Conservation (phyloP, 2,797 vertebrate genomes). For the Parambassis ranga region DNA sequence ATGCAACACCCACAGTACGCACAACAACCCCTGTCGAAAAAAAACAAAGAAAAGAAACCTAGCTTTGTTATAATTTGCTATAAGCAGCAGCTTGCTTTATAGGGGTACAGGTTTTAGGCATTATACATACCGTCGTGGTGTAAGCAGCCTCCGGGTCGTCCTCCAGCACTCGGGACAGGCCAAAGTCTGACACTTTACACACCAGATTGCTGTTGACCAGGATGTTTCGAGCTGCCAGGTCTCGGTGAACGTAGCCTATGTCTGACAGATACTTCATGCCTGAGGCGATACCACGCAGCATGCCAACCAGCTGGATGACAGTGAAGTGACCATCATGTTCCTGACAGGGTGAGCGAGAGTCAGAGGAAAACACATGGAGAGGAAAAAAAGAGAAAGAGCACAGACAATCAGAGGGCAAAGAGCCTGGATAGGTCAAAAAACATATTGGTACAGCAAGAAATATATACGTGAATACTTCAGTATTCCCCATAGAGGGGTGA, state of each 20-base stretch:
- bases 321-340: constrained; percentile 98
- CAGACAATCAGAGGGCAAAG: neutral
- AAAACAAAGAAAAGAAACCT: too few relatives aligned
- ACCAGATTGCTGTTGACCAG: constrained; percentile 96
- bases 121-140: constrained; percentile 89
- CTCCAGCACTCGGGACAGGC: constrained; percentile 92
- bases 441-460: neutral
- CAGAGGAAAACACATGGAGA: neutral
- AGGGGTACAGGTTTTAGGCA: neutral
- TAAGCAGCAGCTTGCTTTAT: neutral
- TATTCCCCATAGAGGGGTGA: neutral
- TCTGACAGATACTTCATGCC: constrained; percentile 98
- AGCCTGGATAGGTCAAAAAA: neutral
- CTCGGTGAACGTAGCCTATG: constrained; percentile 96
- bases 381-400: neutral
- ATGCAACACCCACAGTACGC: too few relatives aligned
- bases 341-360: constrained; percentile 62
- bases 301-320: constrained; percentile 94
- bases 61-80: neutral
- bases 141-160: constrained; percentile 96
- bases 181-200: constrained; percentile 97
- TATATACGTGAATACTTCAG: neutral
- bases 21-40: too few relatives aligned
- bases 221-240: constrained; percentile 94
- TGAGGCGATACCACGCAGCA: constrained; percentile 94